These are phyloP conservation scores for Eilema depressum DNA, from an alignment of 2,888 invertebrate genomes.

Conservation along the genomic window DNA sequence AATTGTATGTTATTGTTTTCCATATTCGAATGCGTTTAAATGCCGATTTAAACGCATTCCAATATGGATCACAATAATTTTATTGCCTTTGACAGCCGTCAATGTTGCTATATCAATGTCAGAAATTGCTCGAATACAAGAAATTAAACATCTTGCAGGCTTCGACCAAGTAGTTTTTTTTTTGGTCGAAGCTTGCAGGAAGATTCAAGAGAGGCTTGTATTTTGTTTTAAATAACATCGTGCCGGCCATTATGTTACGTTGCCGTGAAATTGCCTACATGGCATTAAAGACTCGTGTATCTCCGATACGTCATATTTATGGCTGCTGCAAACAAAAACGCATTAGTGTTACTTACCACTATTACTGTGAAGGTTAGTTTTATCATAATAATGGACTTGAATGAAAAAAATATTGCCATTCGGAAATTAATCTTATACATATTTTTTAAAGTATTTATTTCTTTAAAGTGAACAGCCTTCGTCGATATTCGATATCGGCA, in stretches of 20 bases:
- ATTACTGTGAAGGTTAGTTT: conserved; percentile 66
- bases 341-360: conserved; percentile 76
- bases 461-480: conserved; percentile 22
- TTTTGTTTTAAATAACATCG: conserved; percentile 34
- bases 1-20: conserved; percentile 44
- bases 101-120: conserved; percentile 41
- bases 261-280: conserved; percentile 42
- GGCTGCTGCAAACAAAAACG: conserved; percentile 73
- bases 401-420: conserved; percentile 31
- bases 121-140: conserved; percentile 17
- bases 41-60: no score
- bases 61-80: no score
- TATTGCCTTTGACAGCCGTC: conserved; percentile 32
- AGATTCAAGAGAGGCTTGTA: conserved; percentile 19
- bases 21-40: conserved; percentile 30
- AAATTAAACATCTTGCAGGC: conserved; percentile 10
- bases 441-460: conserved; percentile 36
- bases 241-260: conserved; percentile 30
- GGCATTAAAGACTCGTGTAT: conserved; percentile 46
- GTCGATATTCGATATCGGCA: conserved; percentile 61
- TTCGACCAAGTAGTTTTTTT: no score
- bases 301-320: conserved; percentile 76
- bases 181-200: not conserved
- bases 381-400: conserved; percentile 67
- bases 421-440: conserved; percentile 25